Evolutionary conservation across 1,140 invertebrate species (phyloP).

Genomic region (Lutraria rhynchaena): DNA sequence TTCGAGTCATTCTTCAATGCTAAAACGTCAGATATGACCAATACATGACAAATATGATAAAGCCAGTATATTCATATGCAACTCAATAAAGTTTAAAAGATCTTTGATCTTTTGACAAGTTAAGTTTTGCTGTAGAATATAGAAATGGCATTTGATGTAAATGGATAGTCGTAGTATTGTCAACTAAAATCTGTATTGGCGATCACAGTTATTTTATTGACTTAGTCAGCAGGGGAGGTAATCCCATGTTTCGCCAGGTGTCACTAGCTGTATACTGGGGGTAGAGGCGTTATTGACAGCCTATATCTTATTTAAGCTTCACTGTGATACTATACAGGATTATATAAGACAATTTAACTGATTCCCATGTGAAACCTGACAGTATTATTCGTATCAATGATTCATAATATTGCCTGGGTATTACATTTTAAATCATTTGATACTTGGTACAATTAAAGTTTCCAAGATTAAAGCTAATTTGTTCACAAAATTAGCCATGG

Average conservation of each 20-base stretch:
- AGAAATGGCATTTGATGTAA: conserved; percentile 1
- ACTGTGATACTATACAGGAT: not conserved
- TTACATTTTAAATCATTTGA: no score
- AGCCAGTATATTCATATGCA: conserved; percentile 18
- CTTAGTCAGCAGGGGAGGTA: conserved; percentile 15
- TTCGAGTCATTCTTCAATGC: not conserved
- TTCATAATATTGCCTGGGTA: no score
- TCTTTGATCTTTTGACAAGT: conserved; percentile 20
- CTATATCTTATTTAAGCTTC: conserved; percentile 15
- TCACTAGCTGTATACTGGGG: conserved; percentile 8
- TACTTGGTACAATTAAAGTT: no score
- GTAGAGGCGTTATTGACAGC: conserved; percentile 14
- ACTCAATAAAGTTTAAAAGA: conserved; percentile 19
- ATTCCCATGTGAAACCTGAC: no score
- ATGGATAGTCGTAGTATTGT: not conserved
- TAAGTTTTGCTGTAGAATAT: conserved; percentile 19
- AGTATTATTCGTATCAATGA: no score
- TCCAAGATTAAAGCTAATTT: no score
- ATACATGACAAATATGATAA: conserved; percentile 13
- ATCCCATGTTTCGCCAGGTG: conserved; percentile 23
- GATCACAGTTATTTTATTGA: no score
- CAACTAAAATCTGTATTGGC: no score
- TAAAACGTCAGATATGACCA: not conserved
- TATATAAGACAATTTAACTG: conserved; percentile 22
- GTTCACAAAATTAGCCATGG: no score